phyloP scores from a whole-genome alignment of 2,888 invertebrate species.

The Asteroscopus sphinx region DNA sequence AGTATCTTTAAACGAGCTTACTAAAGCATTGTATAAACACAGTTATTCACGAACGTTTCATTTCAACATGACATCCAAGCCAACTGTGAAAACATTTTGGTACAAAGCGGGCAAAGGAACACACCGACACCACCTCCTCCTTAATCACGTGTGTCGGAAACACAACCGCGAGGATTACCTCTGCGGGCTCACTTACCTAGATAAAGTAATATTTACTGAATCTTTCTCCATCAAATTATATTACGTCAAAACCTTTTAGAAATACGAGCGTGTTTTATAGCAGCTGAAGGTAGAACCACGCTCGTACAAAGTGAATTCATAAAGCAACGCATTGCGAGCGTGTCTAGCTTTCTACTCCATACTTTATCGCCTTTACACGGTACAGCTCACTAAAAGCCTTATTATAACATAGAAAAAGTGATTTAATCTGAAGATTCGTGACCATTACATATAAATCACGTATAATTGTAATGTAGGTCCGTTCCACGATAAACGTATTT shows the following conservation, averaged over 20 bases:
- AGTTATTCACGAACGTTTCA: conserved; percentile 3
- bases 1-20: not conserved
- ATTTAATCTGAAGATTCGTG: conserved; percentile 51
- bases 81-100: conserved; percentile 58
- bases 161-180: conserved; percentile 60
- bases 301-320: conserved; percentile 63
- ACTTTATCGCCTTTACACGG: conserved; percentile 43
- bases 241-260: conserved; percentile 58
- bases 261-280: conserved; percentile 61
- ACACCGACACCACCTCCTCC: conserved; percentile 36
- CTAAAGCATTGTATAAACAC: not conserved
- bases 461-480: conserved; percentile 10
- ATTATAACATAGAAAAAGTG: conserved; percentile 31
- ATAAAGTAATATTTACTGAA: conserved; percentile 61
- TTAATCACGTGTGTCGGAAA: conserved; percentile 71
- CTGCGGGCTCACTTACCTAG: conserved; percentile 49
- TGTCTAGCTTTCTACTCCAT: conserved; percentile 49
- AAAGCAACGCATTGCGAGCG: conserved; percentile 56
- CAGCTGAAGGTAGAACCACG: conserved; percentile 49
- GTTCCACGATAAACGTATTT: conserved; percentile 17
- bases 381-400: conserved; percentile 34
- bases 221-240: conserved; percentile 60
- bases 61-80: conserved; percentile 30
- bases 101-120: conserved; percentile 52
- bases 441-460: conserved; percentile 45